Evolutionary conservation across 2,113 vertebrate species (phyloP).

Genomic region (Lathamus discolor): DNA sequence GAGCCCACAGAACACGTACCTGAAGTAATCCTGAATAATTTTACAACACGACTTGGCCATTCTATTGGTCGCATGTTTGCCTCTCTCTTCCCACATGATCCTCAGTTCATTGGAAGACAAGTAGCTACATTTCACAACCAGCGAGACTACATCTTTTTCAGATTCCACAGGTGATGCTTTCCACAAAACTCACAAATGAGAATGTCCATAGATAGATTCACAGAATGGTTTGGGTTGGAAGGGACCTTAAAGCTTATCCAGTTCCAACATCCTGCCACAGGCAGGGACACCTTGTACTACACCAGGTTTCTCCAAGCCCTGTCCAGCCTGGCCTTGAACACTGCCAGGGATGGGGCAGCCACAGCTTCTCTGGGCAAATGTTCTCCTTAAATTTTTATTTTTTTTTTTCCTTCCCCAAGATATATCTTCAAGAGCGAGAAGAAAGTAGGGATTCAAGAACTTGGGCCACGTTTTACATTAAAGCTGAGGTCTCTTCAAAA

Average conservation of each 20-base stretch:
- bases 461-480: constrained; percentile 95
- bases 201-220: background rate
- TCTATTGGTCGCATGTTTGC: constrained; percentile 91
- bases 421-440: constrained; percentile 98
- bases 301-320: background rate
- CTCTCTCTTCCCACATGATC: constrained; percentile 92
- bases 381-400: background rate
- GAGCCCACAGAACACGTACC: constrained; percentile 88
- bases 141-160: constrained; percentile 95
- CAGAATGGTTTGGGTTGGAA: background rate
- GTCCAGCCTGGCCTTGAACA: background rate
- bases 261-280: background rate
- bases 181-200: background rate
- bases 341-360: background rate
- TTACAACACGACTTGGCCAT: constrained; percentile 92
- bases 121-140: constrained; percentile 99
- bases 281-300: background rate
- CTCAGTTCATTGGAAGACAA: constrained; percentile 93
- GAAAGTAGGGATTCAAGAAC: constrained; percentile 95
- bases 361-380: background rate
- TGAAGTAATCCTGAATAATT: constrained; percentile 96
- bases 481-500: constrained; percentile 96
- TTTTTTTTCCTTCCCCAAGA: constrained; percentile 37
- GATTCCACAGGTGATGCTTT: constrained; percentile 89
- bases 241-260: background rate